These are phyloP conservation scores for Invenusta paracnida DNA, from an alignment of 2,888 invertebrate genomes.

Conservation along the genomic window DNA sequence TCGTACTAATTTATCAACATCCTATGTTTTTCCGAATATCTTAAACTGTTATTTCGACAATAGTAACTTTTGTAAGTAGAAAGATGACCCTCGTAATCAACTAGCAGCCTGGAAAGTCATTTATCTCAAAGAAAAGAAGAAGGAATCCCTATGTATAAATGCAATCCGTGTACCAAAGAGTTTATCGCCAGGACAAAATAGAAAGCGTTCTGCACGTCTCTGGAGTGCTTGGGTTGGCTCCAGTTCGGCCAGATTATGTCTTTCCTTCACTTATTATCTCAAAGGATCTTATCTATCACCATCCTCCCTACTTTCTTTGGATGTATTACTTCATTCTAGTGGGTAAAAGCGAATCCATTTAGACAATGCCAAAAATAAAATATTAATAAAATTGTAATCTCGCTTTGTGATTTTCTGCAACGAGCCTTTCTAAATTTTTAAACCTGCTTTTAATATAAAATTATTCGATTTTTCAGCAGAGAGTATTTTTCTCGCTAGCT, in stretches of 20 bases:
- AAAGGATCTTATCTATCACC: not conserved
- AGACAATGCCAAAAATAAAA: no score
- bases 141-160: constrained; percentile 33
- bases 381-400: no score
- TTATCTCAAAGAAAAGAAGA: not conserved
- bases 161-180: not conserved
- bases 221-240: constrained; percentile 33
- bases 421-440: no score
- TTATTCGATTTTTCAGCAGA: not conserved
- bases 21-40: no score
- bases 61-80: constrained; percentile 34
- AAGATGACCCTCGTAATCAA: constrained; percentile 36
- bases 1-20: no score
- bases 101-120: constrained; percentile 33
- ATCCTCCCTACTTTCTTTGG: not conserved
- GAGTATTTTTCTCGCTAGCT: not conserved
- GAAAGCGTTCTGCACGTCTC: constrained; percentile 25
- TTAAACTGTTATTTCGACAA: constrained; percentile 25
- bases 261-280: constrained; percentile 14
- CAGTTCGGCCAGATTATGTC: not conserved
- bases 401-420: no score
- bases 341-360: not conserved
- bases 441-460: no score
- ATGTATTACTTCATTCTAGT: not conserved
- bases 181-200: not conserved